Conservation (phyloP, 2,888 invertebrate genomes). For the Mycalesis mineus region DNA sequence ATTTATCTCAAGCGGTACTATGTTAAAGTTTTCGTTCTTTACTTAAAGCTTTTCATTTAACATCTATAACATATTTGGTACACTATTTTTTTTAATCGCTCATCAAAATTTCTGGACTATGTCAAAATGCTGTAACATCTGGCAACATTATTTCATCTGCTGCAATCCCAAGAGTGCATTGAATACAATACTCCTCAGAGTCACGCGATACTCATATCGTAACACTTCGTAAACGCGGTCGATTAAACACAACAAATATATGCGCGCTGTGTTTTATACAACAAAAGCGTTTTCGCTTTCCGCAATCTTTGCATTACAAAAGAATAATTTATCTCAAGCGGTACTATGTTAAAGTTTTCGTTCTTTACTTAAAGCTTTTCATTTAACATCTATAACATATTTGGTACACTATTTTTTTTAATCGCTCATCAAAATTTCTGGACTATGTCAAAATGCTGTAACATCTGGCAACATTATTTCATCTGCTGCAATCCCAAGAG, state of each 20-base stretch:
- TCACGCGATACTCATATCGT: conserved; percentile 28
- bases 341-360: conserved; percentile 5
- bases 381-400: too few relatives aligned
- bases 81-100: background rate
- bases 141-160: conserved; percentile 8
- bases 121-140: background rate
- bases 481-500: conserved; percentile 15
- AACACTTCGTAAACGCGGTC: conserved; percentile 40
- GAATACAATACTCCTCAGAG: conserved; percentile 12
- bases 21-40: too few relatives aligned
- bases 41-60: too few relatives aligned
- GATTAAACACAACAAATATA: conserved; percentile 40
- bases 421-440: background rate
- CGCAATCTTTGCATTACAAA: conserved; percentile 7
- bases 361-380: background rate
- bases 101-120: background rate
- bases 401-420: too few relatives aligned
- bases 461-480: background rate
- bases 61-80: too few relatives aligned
- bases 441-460: background rate
- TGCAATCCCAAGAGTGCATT: conserved; percentile 12
- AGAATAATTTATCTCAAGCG: conserved; percentile 6
- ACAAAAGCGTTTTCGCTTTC: conserved; percentile 10
- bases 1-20: conserved; percentile 11
- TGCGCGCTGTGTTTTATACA: conserved; percentile 38